Base-by-base conservation (phyloP, 2,797 vertebrate species). In the Sebastes reedi region DNA sequence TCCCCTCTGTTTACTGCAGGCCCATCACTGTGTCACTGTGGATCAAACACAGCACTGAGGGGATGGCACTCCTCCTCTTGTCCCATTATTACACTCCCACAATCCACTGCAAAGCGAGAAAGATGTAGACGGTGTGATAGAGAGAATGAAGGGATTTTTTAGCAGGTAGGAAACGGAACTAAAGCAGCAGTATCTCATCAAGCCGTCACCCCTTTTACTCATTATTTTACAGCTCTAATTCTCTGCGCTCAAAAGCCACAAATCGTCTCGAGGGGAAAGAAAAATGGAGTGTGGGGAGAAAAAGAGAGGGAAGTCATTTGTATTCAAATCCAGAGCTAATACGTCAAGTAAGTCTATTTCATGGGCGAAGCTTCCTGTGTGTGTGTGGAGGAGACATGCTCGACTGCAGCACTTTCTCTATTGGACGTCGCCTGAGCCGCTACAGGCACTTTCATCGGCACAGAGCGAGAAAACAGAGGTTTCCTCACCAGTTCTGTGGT, bases 291-390 rank as follows among this genome's bases (percentile, higher is more conserved):
- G 69, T 3, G 4, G 22, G 58, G 42, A 39, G 65, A 70, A 46
- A 71, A 58, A 73, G 61, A 81, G 79, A 73, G 52, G 59, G 58
- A 78, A 81, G 76, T 89, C 85, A 89, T 93, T 91, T 91, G 88
- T 90, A 92, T 93, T 94, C 92, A 92, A 92, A 92, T 94, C 90
- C 90, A 84, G 83, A 89, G 90, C 81, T 90, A 88, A 92, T 88
- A 86, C 82, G 54, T 90, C 87, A 86, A 91, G 71, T 90, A 85
- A 89, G 88, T 90, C 81, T 80, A 77, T 91, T 91, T 91, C 86
- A 89, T 85, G 86, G 83, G 79, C 70, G 69, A 59, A 82, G 78
- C 83, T 54, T 60, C 62, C 71, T 67, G 50, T 50, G 66, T 60
- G 60, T 72, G 74, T 16, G 61, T 34, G 34, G 25, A 77, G 80